A percentile compares a stretch with the other conserved stretches of the same genome.
Conservation (phyloP, 2,113 vertebrate species). For the Toxotes chatareus region DNA sequence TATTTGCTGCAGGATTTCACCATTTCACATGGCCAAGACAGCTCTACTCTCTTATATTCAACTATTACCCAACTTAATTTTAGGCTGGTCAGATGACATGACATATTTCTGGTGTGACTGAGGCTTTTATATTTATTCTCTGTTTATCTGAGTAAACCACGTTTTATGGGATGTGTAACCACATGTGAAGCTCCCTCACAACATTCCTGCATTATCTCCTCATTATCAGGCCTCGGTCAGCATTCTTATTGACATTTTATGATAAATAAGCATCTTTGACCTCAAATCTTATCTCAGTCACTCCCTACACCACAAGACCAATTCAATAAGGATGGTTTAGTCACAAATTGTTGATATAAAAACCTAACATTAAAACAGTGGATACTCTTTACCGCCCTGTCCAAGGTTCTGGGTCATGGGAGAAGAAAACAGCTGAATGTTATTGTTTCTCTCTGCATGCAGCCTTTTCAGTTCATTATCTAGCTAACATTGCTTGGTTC, state of each 20-base stretch:
- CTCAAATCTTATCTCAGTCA: neutral
- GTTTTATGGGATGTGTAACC: constrained; percentile 23
- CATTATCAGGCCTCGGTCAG: neutral
- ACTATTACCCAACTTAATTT: neutral
- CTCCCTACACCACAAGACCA: neutral
- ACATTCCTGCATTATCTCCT: constrained; percentile 37
- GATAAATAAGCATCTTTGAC: neutral
- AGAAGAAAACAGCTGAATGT: constrained; percentile 27
- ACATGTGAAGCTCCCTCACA: constrained; percentile 29
- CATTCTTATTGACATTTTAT: constrained; percentile 21
- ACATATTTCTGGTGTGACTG: constrained; percentile 24
- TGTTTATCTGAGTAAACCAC: constrained; percentile 32
- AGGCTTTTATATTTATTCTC: neutral
- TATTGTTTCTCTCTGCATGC: constrained; percentile 36
- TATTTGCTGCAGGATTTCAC: neutral
- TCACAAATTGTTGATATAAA: constrained; percentile 4
- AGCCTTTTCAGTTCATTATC: constrained; percentile 42
- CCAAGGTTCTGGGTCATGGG: constrained; percentile 7
- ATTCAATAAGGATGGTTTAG: neutral
- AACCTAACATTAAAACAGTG: neutral
- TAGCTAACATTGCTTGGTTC: constrained; percentile 16
- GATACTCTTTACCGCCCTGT: neutral
- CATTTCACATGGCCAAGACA: constrained; percentile 2
- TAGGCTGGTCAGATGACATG: neutral
- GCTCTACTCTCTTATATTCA: neutral